A percentile compares a stretch with the other conserved stretches of the same genome.
These are phyloP conservation scores for Synergus itoensis DNA, from an alignment of 2,888 invertebrate species.

Conservation along the genomic window DNA sequence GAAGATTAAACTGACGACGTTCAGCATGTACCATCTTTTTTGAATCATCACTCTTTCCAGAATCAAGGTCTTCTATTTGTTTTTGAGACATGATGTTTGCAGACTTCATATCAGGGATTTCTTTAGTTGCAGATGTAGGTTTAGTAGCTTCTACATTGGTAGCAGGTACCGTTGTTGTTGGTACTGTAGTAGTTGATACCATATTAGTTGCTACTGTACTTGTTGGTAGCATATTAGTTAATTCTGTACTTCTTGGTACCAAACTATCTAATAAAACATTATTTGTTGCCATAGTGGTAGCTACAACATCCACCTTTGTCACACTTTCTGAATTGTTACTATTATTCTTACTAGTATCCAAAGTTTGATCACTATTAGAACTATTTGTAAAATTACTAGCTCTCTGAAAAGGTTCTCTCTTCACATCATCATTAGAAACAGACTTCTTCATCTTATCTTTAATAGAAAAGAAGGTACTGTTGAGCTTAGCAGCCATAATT, in stretches of 20 bases:
- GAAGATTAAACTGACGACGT: conserved; percentile 2
- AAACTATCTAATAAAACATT: background rate
- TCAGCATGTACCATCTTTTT: conserved; percentile 8
- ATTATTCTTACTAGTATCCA: background rate
- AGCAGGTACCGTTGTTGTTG: background rate
- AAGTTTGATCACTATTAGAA: background rate
- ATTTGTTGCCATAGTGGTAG: background rate
- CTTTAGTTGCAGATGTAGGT: background rate
- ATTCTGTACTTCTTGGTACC: background rate
- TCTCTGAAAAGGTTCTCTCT: conserved; percentile 5
- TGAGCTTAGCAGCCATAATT: conserved; percentile 72
- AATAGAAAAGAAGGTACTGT: conserved; percentile 65
- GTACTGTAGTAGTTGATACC: background rate
- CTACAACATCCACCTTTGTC: background rate
- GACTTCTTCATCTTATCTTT: conserved; percentile 33
- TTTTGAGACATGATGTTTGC: background rate
- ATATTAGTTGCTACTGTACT: background rate
- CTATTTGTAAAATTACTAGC: background rate
- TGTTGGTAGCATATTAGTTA: background rate
- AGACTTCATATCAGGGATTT: background rate
- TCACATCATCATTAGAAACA: background rate
- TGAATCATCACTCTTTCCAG: background rate
- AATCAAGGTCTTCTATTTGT: background rate
- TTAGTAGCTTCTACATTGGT: background rate
- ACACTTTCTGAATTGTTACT: background rate